phyloP scores from a whole-genome alignment of 2,113 vertebrate genomes.

The Rhabdomys dilectus region DNA sequence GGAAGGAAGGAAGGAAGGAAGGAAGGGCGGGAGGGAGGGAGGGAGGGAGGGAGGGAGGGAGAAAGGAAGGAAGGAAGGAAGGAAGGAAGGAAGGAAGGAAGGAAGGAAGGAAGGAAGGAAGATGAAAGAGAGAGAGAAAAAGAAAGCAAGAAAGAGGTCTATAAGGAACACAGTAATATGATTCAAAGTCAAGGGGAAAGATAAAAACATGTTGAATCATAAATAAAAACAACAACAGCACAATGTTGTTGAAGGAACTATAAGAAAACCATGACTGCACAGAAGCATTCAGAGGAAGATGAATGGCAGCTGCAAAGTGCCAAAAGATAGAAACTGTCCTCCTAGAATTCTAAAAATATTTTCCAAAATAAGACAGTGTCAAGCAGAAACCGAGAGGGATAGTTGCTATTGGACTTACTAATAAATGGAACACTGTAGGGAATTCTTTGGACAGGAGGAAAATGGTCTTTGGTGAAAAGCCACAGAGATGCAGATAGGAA shows the following conservation, averaged over 20 bases:
- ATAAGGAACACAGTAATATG: background rate
- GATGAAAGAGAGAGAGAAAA: background rate
- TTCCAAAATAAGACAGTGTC: conserved; percentile 22
- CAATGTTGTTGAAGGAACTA: conserved; percentile 41
- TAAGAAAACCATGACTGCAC: conserved; percentile 41
- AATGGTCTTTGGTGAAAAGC: conserved; percentile 19
- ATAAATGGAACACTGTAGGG: background rate
- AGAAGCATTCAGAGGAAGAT: background rate
- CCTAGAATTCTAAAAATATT: conserved; percentile 31
- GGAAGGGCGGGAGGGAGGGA: too few species aligned
- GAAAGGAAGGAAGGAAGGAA: background rate
- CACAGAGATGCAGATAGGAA: background rate
- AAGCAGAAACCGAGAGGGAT: conserved; percentile 23
- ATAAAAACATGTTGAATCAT: background rate
- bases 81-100: too few species aligned
- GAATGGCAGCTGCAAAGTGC: conserved; percentile 1
- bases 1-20: background rate
- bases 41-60: too few species aligned
- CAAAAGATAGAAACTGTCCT: conserved; percentile 24
- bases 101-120: too few species aligned
- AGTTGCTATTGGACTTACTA: background rate
- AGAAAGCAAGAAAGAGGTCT: background rate
- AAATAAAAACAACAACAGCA: background rate
- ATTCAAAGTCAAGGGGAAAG: conserved; percentile 30
- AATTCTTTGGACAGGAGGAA: conserved; percentile 12